These are phyloP conservation scores for Maniola hyperantus DNA, from an alignment of 2,888 invertebrate species.

Conservation along the genomic window DNA sequence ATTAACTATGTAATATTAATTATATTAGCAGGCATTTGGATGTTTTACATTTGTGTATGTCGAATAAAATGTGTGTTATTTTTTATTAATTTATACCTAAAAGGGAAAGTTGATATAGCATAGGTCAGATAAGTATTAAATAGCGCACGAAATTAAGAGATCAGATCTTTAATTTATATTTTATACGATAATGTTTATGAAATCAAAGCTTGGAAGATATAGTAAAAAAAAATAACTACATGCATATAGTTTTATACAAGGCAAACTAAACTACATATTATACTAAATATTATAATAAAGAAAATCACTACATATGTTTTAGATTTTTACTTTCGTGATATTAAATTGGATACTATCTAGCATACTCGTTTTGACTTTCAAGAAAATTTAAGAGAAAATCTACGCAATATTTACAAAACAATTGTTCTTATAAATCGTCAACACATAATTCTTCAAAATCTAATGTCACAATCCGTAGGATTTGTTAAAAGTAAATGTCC, in stretches of 20 bases:
- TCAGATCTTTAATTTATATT: neutral
- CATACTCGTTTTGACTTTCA: neutral
- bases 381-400: neutral
- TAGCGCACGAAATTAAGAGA: neutral
- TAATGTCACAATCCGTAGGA: neutral
- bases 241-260: neutral
- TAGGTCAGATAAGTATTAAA: too few relatives aligned
- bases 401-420: neutral
- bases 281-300: neutral
- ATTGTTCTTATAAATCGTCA: neutral
- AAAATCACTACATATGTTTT: neutral
- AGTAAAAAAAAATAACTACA: neutral
- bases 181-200: neutral
- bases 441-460: neutral
- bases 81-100: too few relatives aligned
- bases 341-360: neutral
- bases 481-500: neutral
- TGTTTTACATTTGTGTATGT: too few relatives aligned
- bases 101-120: too few relatives aligned
- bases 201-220: neutral
- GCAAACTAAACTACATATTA: neutral
- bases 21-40: too few relatives aligned
- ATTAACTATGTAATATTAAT: too few relatives aligned
- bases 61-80: too few relatives aligned
- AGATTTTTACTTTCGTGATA: neutral